These are phyloP conservation scores for Suncus etruscus DNA, from an alignment of 2,113 vertebrate species.

Conservation along the genomic window DNA sequence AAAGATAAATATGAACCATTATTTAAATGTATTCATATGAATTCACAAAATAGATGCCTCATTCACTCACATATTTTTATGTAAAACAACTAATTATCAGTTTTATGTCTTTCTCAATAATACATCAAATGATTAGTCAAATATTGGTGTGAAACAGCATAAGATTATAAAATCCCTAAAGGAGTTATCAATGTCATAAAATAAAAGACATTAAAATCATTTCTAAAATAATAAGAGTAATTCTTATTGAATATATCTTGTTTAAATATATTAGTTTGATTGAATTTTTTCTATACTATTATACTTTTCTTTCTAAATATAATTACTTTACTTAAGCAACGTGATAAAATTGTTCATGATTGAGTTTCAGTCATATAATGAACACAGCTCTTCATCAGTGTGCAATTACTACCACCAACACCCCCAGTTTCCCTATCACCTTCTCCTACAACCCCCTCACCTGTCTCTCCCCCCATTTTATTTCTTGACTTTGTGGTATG, in stretches of 20 bases:
- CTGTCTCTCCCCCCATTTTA: too few relatives aligned
- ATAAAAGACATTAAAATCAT: neutral
- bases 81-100: conserved; percentile 30
- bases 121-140: neutral
- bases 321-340: too few relatives aligned
- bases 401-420: too few relatives aligned
- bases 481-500: too few relatives aligned
- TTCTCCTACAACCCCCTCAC: too few relatives aligned
- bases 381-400: too few relatives aligned
- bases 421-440: too few relatives aligned
- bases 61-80: conserved; percentile 43
- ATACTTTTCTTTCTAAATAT: neutral
- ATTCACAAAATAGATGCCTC: conserved; percentile 48
- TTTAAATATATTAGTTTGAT: conserved; percentile 42
- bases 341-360: too few relatives aligned
- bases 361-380: too few relatives aligned
- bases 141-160: neutral
- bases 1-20: neutral
- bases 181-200: neutral
- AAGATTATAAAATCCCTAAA: neutral
- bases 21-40: conserved; percentile 8
- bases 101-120: conserved; percentile 45
- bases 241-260: neutral
- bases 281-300: neutral
- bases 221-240: neutral